Evolutionary conservation across 2,888 invertebrate genomes (phyloP).

Genomic region (Drosophila neonasuta): DNA sequence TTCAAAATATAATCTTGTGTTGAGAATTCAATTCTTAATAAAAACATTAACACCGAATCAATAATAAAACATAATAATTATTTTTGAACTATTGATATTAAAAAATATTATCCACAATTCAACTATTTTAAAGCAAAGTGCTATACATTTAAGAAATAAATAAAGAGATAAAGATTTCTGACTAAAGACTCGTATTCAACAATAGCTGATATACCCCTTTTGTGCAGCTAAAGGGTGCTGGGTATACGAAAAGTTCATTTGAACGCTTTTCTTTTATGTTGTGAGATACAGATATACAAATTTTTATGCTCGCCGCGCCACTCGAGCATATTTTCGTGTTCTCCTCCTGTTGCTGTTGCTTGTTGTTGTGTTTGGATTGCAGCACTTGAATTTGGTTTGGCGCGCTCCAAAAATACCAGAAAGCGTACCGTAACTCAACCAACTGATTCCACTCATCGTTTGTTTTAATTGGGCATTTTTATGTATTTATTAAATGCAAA

Average conservation of each 20-base stretch:
- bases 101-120: no score
- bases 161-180: no score
- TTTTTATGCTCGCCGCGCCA: slow-evolving; percentile 53
- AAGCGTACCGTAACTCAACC: slow-evolving; percentile 23
- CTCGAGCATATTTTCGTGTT: slow-evolving; percentile 64
- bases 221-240: background rate
- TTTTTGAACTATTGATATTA: no score
- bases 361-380: slow-evolving; percentile 35
- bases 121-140: no score
- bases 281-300: slow-evolving; percentile 66
- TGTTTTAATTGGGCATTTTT: slow-evolving; percentile 71
- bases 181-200: background rate
- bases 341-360: slow-evolving; percentile 19
- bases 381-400: slow-evolving; percentile 60
- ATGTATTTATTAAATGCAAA: slow-evolving; percentile 64
- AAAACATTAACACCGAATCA: no score
- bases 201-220: slow-evolving; percentile 3
- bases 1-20: no score
- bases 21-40: no score
- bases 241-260: slow-evolving; percentile 66
- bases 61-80: no score
- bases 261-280: slow-evolving; percentile 73
- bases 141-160: no score
- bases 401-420: slow-evolving; percentile 53
- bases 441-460: slow-evolving; percentile 59